Base-by-base conservation (phyloP, 1,140 invertebrate species). In the Magallana gigas region DNA sequence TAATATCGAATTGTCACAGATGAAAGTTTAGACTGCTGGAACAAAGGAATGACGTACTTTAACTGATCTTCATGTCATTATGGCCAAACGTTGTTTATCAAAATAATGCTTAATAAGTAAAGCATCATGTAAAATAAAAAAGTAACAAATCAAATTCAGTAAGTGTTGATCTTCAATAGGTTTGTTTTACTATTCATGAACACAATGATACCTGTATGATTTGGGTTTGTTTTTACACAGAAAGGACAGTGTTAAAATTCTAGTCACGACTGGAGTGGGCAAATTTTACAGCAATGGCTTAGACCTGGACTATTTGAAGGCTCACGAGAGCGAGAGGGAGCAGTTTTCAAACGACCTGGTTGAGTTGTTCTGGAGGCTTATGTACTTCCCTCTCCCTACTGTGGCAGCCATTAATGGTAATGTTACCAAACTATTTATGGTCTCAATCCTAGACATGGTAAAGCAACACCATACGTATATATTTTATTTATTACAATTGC, bases 251-350 rank as follows among this genome's bases (percentile, higher is more conserved):
- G 56, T 16, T 29, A 57, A 58, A n/a, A 12, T 84, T 16, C 16
- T 84, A 58, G 57, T 84, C 36, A 84, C 83, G 9, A 84, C 83
- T 1, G 83, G 83, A 16, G 83, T 60, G 16, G 83, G 85, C 1
- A 91, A 89, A 71, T 88, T 87, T 83, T 91, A 89, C 85, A 91
- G 87, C 68, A 86, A 89, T 57, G 90, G 90, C 2, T 57, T 91
- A 9, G 90, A 91, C 48, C 36, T 91, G 16, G 48, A 86, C 23
- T 89, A 68, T 68, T 58, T 89, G 48, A 14, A 36, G 16, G 23
- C 59, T 36, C 85, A 57, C 62, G 18, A 56, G 16, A 81, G 57
- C 64, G 60, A 86, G 29, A 23, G 4, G 18, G 57, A 57, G 48
- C 71, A 57, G 83, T 86, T 76, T 36, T 64, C 14, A 12, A 59